Percentiles rank a stretch among this genome's conserved stretches.
phyloP scores from a whole-genome alignment of 2,888 invertebrate genomes.

The Agriopis leucophaearia region DNA sequence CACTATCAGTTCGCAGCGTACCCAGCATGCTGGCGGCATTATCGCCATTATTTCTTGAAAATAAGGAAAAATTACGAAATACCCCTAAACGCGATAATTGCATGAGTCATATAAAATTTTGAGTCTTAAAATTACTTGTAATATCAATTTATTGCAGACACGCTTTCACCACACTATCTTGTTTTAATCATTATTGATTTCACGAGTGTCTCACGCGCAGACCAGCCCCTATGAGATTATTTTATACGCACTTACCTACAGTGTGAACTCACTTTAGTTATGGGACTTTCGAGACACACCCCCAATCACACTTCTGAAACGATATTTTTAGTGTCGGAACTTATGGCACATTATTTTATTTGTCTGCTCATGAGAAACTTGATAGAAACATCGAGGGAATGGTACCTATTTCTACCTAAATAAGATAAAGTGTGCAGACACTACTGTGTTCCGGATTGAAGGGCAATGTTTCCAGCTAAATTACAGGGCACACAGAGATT shows the following conservation, averaged over 20 bases:
- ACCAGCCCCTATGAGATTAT: slow-evolving; percentile 5
- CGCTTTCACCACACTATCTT: slow-evolving; percentile 9
- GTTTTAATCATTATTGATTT: not conserved
- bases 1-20: too few relatives aligned
- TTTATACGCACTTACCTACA: not conserved
- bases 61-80: not conserved
- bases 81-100: not conserved
- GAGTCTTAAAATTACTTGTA: not conserved
- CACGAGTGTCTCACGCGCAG: slow-evolving; percentile 20
- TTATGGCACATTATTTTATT: too few relatives aligned
- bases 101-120: not conserved
- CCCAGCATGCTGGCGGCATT: too few relatives aligned
- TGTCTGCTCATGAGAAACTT: too few relatives aligned
- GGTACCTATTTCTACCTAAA: too few relatives aligned
- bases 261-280: not conserved
- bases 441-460: too few relatives aligned
- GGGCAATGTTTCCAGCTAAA: too few relatives aligned
- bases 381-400: too few relatives aligned
- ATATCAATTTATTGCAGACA: slow-evolving; percentile 14
- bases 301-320: not conserved
- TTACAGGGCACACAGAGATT: too few relatives aligned
- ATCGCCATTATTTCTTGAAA: too few relatives aligned
- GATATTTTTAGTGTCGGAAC: too few relatives aligned
- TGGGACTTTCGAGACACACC: slow-evolving; percentile 9
- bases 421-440: too few relatives aligned